These are phyloP conservation scores for Lagria hirta DNA, from an alignment of 2,888 invertebrate genomes.

Conservation along the genomic window DNA sequence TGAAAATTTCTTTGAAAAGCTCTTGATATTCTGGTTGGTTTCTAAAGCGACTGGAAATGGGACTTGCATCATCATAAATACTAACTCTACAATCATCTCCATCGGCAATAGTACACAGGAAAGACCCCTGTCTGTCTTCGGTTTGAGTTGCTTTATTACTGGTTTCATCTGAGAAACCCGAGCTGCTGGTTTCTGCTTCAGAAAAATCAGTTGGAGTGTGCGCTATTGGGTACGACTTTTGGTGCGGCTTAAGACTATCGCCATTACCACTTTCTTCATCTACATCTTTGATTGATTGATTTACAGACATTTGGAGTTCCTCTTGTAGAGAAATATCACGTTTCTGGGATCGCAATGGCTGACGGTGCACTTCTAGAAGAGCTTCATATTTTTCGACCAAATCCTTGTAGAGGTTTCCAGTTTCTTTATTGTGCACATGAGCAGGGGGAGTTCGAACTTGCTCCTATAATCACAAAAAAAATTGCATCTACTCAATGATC, in stretches of 20 bases:
- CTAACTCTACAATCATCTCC: conserved; percentile 85
- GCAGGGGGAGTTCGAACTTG: conserved; percentile 6
- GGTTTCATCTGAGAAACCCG: conserved; percentile 80
- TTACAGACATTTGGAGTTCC: conserved; percentile 74
- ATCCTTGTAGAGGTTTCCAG: conserved; percentile 73
- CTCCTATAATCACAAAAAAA: conserved; percentile 11
- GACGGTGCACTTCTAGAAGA: conserved; percentile 72
- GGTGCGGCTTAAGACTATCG: conserved; percentile 52
- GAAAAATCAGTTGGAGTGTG: conserved; percentile 81
- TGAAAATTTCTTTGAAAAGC: conserved; percentile 81
- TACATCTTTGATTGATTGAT: conserved; percentile 68
- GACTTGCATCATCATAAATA: conserved; percentile 76
- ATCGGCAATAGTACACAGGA: conserved; percentile 81
- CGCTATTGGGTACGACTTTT: conserved; percentile 58
- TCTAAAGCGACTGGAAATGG: conserved; percentile 78
- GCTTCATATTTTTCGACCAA: conserved; percentile 86
- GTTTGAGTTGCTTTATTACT: conserved; percentile 83
- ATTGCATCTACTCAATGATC: neutral
- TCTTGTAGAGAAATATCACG: conserved; percentile 63
- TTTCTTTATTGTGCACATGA: conserved; percentile 44
- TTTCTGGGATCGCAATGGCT: conserved; percentile 57
- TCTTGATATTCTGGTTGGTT: conserved; percentile 80
- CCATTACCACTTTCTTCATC: conserved; percentile 67
- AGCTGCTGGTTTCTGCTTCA: conserved; percentile 82
- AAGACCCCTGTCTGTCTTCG: conserved; percentile 75